Percentiles rank a stretch among this genome's conserved stretches.
phyloP scores from a whole-genome alignment of 2,888 invertebrate species.

The Thumatha senex region DNA sequence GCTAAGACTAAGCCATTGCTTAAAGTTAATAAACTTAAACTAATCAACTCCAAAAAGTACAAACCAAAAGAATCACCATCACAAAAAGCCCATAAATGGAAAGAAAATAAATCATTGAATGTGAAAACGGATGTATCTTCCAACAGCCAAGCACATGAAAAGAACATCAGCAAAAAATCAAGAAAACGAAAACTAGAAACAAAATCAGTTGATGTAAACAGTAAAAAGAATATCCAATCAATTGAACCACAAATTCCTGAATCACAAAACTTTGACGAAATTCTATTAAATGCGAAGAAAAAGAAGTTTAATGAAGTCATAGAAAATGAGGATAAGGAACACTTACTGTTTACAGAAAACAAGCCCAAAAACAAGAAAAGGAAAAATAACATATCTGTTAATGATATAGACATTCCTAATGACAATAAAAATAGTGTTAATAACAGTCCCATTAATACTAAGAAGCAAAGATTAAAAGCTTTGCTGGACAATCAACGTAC shows the following conservation, averaged over 20 bases:
- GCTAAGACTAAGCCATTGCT: neutral
- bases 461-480: constrained; percentile 50
- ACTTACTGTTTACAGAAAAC: constrained; percentile 41
- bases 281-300: constrained; percentile 56
- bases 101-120: constrained; percentile 4
- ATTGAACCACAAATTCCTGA: constrained; percentile 35
- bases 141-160: constrained; percentile 19
- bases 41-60: neutral
- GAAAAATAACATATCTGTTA: constrained; percentile 9
- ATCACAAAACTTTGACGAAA: constrained; percentile 54
- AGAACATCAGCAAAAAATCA: constrained; percentile 9
- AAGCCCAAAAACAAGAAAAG: constrained; percentile 26
- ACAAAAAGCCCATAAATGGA: constrained; percentile 1
- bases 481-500: constrained; percentile 41
- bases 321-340: constrained; percentile 49
- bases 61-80: neutral
- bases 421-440: constrained; percentile 9
- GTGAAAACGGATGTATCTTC: constrained; percentile 4
- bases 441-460: constrained; percentile 29
- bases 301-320: constrained; percentile 55
- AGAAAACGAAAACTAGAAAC: constrained; percentile 24
- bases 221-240: constrained; percentile 23
- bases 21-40: constrained; percentile 8
- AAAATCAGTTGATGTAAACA: constrained; percentile 16
- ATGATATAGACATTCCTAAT: neutral